These are phyloP conservation scores for Piaya cayana DNA, from an alignment of 2,113 vertebrate genomes.

Conservation along the genomic window DNA sequence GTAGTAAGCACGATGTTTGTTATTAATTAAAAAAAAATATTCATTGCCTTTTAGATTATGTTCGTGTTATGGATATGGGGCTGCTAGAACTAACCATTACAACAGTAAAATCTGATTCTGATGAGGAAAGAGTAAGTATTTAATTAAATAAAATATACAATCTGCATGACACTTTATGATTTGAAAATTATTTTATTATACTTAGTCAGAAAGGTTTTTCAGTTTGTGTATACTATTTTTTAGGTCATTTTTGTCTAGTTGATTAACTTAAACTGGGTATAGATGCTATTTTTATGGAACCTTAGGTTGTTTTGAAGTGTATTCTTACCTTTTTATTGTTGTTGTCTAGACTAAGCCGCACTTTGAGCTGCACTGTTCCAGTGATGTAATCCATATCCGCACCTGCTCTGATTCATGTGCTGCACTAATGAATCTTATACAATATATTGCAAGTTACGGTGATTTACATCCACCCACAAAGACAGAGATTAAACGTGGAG, in stretches of 20 bases:
- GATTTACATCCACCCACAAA: slow-evolving; percentile 85
- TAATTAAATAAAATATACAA: not conserved
- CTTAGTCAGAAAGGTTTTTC: not conserved
- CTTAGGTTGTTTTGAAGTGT: not conserved
- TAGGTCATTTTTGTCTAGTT: not conserved
- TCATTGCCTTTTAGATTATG: slow-evolving; percentile 84
- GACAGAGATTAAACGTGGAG: slow-evolving; percentile 77
- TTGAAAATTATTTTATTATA: not conserved
- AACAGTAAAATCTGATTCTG: slow-evolving; percentile 84
- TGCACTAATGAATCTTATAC: slow-evolving; percentile 97
- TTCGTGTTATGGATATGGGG: slow-evolving; percentile 97
- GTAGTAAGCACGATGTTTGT: not conserved
- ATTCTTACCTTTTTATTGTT: not conserved
- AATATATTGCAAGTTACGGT: slow-evolving; percentile 95
- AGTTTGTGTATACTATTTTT: not conserved
- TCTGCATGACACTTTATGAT: not conserved
- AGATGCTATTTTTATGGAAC: not conserved
- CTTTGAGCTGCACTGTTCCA: slow-evolving; percentile 96
- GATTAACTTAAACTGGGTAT: not conserved
- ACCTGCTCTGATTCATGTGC: slow-evolving; percentile 96
- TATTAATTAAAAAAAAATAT: not conserved
- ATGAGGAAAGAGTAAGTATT: slow-evolving; percentile 84
- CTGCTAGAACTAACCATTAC: slow-evolving; percentile 93
- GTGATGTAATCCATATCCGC: slow-evolving; percentile 93
- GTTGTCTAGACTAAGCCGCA: slow-evolving; percentile 81